Conservation (phyloP, 2,797 vertebrate species). For the Lepilemur septentrionalis region DNA sequence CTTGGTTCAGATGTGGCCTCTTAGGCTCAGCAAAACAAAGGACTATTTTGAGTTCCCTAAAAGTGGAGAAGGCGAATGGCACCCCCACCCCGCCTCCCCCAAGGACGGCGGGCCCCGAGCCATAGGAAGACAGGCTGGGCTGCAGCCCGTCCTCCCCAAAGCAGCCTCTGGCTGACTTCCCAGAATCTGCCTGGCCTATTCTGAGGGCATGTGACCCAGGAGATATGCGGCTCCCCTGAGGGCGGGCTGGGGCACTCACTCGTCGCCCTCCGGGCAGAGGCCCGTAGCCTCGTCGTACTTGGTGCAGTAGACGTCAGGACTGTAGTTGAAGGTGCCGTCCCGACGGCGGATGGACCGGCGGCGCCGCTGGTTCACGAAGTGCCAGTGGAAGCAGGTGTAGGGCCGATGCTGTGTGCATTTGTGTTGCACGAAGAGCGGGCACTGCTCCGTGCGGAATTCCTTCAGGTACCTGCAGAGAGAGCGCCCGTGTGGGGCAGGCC, state of each 20-base stretch:
- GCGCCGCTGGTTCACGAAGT: slow-evolving; percentile 98
- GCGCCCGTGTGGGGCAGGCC: neutral
- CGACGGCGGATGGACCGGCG: slow-evolving; percentile 95
- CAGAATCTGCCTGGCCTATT: neutral
- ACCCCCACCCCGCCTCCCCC: neutral
- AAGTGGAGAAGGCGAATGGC: neutral
- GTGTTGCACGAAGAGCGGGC: slow-evolving; percentile 97
- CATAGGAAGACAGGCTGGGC: neutral
- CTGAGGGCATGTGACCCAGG: neutral
- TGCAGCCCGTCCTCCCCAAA: neutral
- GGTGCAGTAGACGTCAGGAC: slow-evolving; percentile 98
- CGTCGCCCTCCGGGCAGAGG: slow-evolving; percentile 97
- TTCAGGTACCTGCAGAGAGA: slow-evolving; percentile 93
- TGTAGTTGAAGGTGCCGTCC: slow-evolving; percentile 98
- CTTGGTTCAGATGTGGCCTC: neutral
- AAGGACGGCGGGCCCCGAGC: neutral
- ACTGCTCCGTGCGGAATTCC: slow-evolving; percentile 99
- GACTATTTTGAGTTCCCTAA: neutral
- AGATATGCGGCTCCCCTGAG: neutral
- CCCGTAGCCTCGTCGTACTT: slow-evolving; percentile 98
- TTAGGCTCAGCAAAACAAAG: neutral
- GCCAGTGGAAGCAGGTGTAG: slow-evolving; percentile 99
- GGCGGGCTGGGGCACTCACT: slow-evolving; percentile 88
- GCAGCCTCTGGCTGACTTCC: neutral
- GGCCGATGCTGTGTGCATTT: slow-evolving; percentile 98